These are phyloP conservation scores for Acanthochromis polyacanthus DNA, from an alignment of 2,113 vertebrate genomes.

Conservation along the genomic window DNA sequence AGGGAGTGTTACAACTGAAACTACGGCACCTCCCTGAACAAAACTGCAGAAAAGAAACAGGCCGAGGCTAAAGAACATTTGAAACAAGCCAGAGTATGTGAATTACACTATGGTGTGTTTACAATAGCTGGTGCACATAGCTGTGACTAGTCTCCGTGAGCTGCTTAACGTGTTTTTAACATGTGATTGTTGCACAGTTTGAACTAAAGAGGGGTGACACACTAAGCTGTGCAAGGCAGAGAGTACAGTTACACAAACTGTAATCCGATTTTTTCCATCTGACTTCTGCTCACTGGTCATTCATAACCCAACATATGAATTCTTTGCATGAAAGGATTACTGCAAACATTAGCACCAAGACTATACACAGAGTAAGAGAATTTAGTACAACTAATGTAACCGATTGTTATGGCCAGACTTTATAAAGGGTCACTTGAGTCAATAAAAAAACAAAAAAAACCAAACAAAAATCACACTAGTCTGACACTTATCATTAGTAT, in stretches of 20 bases:
- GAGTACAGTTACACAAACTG: constrained; percentile 56
- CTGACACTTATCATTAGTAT: too few relatives aligned
- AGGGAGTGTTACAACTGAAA: constrained; percentile 14
- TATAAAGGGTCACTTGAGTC: too few relatives aligned
- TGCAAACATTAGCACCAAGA: background rate
- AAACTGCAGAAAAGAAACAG: constrained; percentile 12
- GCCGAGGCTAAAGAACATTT: background rate
- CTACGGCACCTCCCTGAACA: constrained; percentile 40
- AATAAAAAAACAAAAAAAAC: too few relatives aligned
- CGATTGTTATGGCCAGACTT: background rate
- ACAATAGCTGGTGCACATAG: background rate
- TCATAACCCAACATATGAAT: constrained; percentile 10
- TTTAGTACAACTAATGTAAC: background rate
- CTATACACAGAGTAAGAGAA: background rate
- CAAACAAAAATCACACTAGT: too few relatives aligned
- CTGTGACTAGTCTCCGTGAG: constrained; percentile 26
- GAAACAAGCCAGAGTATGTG: background rate
- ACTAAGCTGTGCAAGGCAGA: constrained; percentile 33
- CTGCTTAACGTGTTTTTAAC: constrained; percentile 37
- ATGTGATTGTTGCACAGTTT: constrained; percentile 53
- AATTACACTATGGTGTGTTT: background rate
- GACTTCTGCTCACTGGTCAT: constrained; percentile 38
- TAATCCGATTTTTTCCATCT: constrained; percentile 55
- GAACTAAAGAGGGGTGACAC: constrained; percentile 16
- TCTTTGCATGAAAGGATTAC: constrained; percentile 1